Percentiles rank a stretch among this genome's conserved stretches.
phyloP scores from a whole-genome alignment of 1,140 invertebrate genomes.

The Acromyrmex heyeri region DNA sequence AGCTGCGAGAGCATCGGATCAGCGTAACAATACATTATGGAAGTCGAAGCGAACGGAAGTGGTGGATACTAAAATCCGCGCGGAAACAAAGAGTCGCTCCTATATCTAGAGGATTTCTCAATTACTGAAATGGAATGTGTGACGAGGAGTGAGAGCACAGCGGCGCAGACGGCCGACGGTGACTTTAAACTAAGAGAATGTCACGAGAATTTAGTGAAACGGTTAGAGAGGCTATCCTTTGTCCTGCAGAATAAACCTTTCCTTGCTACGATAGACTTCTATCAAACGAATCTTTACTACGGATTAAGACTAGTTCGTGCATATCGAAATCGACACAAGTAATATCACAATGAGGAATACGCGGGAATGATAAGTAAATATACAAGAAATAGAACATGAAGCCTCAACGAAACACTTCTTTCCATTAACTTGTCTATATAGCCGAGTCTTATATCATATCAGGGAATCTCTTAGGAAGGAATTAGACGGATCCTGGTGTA shows the following conservation, averaged over 20 bases:
- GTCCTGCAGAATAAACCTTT: slow-evolving; percentile 68
- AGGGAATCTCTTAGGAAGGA: slow-evolving; percentile 72
- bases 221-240: slow-evolving; percentile 70
- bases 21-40: slow-evolving; percentile 55
- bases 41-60: slow-evolving; percentile 35
- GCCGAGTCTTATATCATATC: slow-evolving; percentile 67
- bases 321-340: background rate
- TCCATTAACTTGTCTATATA: slow-evolving; percentile 75
- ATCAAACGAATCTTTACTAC: slow-evolving; percentile 42
- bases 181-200: slow-evolving; percentile 78
- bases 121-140: slow-evolving; percentile 74
- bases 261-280: slow-evolving; percentile 57
- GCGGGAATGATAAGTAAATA: background rate
- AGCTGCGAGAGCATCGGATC: slow-evolving; percentile 7
- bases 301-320: slow-evolving; percentile 49
- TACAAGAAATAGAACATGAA: background rate
- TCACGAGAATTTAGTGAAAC: slow-evolving; percentile 77
- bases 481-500: slow-evolving; percentile 70
- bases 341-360: slow-evolving; percentile 13
- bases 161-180: slow-evolving; percentile 19
- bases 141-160: slow-evolving; percentile 63
- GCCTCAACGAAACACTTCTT: slow-evolving; percentile 59
- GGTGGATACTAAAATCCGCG: slow-evolving; percentile 43
- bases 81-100: slow-evolving; percentile 34
- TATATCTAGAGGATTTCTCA: slow-evolving; percentile 68